phyloP scores from a whole-genome alignment of 2,888 invertebrate genomes.

The Synergus japonicus region DNA sequence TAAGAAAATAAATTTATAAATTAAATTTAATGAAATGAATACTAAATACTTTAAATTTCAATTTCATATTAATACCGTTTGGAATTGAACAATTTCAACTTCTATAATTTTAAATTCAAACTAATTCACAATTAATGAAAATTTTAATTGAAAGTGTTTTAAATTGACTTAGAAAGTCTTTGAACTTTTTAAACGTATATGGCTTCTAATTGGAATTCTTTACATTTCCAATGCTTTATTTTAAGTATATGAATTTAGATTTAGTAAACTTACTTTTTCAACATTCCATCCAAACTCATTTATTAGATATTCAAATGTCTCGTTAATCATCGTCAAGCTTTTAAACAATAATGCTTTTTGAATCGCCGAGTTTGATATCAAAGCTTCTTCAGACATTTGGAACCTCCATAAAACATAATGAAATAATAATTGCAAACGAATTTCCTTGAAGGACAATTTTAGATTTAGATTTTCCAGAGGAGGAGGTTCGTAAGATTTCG shows the following conservation, averaged over 20 bases:
- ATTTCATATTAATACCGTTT: too few relatives aligned
- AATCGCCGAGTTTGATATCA: background rate
- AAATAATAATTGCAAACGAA: background rate
- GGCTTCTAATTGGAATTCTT: too few relatives aligned
- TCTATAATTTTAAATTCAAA: too few relatives aligned
- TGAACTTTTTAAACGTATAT: too few relatives aligned
- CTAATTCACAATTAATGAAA: too few relatives aligned
- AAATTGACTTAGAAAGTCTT: too few relatives aligned
- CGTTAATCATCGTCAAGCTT: background rate
- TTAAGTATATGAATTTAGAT: too few relatives aligned
- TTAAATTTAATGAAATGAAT: background rate
- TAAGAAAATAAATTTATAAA: background rate
- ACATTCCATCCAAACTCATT: background rate
- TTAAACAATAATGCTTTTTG: background rate
- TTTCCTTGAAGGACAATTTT: background rate
- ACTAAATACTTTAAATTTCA: too few relatives aligned
- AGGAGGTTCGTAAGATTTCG: background rate
- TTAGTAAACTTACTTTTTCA: too few relatives aligned
- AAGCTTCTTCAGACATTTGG: background rate
- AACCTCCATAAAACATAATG: background rate
- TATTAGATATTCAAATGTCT: background rate
- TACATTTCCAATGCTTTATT: too few relatives aligned
- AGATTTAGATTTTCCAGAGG: background rate
- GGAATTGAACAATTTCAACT: too few relatives aligned
- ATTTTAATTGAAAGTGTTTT: too few relatives aligned